phyloP scores from a whole-genome alignment of 2,888 invertebrate species.

The Drosophila suboccidentalis region DNA sequence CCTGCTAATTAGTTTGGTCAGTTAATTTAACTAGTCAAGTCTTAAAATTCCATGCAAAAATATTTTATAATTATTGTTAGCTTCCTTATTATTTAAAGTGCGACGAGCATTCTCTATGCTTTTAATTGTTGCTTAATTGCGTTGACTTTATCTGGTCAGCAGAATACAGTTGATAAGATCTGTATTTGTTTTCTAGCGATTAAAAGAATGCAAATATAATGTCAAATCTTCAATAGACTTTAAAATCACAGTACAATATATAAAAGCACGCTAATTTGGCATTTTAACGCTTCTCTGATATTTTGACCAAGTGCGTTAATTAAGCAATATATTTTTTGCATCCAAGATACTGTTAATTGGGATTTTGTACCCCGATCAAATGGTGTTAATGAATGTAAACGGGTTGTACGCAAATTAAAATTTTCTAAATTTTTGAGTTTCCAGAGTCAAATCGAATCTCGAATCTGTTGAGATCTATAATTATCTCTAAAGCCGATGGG shows the following conservation, averaged over 20 bases:
- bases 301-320: conserved; percentile 64
- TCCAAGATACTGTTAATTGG: conserved; percentile 13
- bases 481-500: background rate
- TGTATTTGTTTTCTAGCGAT: background rate
- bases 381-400: conserved; percentile 15
- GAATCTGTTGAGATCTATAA: background rate
- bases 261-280: conserved; percentile 29
- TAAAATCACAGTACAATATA: conserved; percentile 17
- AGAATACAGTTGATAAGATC: conserved; percentile 13
- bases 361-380: conserved; percentile 9
- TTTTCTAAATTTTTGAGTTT: background rate
- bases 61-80: background rate
- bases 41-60: background rate
- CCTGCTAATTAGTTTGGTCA: conserved; percentile 9
- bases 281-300: conserved; percentile 44
- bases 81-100: conserved; percentile 2
- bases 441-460: no score
- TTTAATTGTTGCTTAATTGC: conserved; percentile 6
- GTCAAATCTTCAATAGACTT: conserved; percentile 11
- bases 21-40: background rate
- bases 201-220: conserved; percentile 12
- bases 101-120: background rate
- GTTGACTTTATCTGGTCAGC: conserved; percentile 13
- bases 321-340: conserved; percentile 35
- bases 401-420: background rate